Evolutionary conservation across 2,113 vertebrate species (phyloP), one percentile per base, ranked within the genome.

Genomic region (Vicugna pacos): DNA sequence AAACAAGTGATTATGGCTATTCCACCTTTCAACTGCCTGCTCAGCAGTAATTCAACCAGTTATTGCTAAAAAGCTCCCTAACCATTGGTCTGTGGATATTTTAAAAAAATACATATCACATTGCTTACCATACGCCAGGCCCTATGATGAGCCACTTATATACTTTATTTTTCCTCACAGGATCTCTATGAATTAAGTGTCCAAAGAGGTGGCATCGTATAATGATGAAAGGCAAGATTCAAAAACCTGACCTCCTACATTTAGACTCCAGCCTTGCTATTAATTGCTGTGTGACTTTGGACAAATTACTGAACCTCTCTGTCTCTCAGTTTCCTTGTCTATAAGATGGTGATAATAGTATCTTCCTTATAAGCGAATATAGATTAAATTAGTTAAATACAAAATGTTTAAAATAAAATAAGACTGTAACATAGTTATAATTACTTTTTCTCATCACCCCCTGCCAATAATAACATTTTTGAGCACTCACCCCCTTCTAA

Each of bases 1-100:
- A 95, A 70, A 52, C 8, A 28, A 96, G 60, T 38, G 88, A 93
- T 92, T 87, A 32, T 64, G 72, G 80, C 50, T 48, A 14, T 56
- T 94, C 28, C 4, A 91, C 91, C 48, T 97, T 93, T 85, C 62
- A 75, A 8, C 67, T 86, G 80, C 52, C 67, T 91, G 24, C 11
- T 93, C 91, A 80, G 93, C 79, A 97, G 46, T 93, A 94, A 93
- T 76, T 95, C 89, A 70, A 50, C 62, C n/a, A 89, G 38, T 93
- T 95, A 95, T 35, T 91, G 38, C 73, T 75, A 52, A 93, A n/a
- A 64, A 65, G 5, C 20, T 91, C 52, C 73, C 35, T 69, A 73
- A 79, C 35, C 65, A 26, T 94, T 89, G 87, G 94, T 35, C 54
- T 58, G 8, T 70, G 54, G 26, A 73, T 4, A 75, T 81, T 77